phyloP scores from a whole-genome alignment of 1,140 invertebrate genomes.

The Carposina sasakii region DNA sequence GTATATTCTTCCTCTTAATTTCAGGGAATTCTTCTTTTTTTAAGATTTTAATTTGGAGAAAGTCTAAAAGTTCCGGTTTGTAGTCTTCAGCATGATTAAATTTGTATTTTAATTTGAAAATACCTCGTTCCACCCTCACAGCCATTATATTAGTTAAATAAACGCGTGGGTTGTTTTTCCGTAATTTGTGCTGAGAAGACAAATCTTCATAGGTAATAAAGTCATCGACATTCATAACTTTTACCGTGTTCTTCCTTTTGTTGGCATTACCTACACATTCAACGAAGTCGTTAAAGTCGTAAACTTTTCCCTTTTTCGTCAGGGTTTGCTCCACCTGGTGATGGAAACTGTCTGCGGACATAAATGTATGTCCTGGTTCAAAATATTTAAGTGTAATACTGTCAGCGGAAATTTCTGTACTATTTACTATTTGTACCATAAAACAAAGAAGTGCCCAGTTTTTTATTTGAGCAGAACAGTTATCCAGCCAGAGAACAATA shows the following conservation, averaged over 20 bases:
- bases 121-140: neutral
- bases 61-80: no score
- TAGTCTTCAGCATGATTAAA: no score
- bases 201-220: slow-evolving; percentile 65
- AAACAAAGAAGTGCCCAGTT: slow-evolving; percentile 28
- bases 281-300: slow-evolving; percentile 39
- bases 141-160: slow-evolving; percentile 7
- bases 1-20: no score
- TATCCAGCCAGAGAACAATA: slow-evolving; percentile 29
- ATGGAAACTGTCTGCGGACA: slow-evolving; percentile 34
- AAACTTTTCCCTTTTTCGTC: slow-evolving; percentile 28
- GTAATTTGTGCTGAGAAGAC: slow-evolving; percentile 8
- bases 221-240: slow-evolving; percentile 60
- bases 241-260: slow-evolving; percentile 33
- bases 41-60: no score
- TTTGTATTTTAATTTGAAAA: neutral
- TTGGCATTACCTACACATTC: slow-evolving; percentile 2
- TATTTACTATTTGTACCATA: slow-evolving; percentile 15
- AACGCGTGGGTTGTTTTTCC: slow-evolving; percentile 1
- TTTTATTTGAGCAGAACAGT: slow-evolving; percentile 14
- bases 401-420: neutral
- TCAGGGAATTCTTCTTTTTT: no score
- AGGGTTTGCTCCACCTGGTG: slow-evolving; percentile 35
- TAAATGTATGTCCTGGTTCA: slow-evolving; percentile 15
- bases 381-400: slow-evolving; percentile 18